phyloP scores from a whole-genome alignment of 2,888 invertebrate genomes.

The Heteromyza rotundicornis region DNA sequence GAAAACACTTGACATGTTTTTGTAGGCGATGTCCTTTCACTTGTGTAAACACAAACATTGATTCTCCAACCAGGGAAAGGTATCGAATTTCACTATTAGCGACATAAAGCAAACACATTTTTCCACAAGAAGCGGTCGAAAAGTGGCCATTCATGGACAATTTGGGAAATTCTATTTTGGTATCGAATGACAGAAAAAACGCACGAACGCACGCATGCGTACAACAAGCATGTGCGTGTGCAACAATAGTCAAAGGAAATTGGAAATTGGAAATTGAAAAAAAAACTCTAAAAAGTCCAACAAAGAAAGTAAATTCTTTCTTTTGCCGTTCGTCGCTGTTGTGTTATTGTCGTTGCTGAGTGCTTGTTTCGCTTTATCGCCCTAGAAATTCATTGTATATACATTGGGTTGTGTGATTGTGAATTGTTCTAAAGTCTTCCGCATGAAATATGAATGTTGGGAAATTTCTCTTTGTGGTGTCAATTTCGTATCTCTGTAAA shows the following conservation, averaged over 20 bases:
- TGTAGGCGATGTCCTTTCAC: conserved; percentile 24
- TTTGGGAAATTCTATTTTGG: not conserved
- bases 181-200: conserved; percentile 10
- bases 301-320: not conserved
- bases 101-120: conserved; percentile 4
- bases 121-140: not conserved
- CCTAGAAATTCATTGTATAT: not conserved
- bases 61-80: not conserved
- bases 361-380: not conserved
- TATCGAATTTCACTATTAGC: conserved; percentile 10
- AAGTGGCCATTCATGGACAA: conserved; percentile 10
- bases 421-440: not conserved
- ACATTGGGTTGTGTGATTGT: too few species aligned
- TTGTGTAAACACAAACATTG: conserved; percentile 16
- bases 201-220: not conserved
- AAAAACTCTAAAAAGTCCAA: too few species aligned
- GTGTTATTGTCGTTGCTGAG: too few species aligned
- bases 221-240: not conserved
- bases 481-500: not conserved
- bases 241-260: not conserved
- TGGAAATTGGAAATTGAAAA: not conserved
- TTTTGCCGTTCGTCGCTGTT: too few species aligned
- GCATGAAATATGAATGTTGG: not conserved
- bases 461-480: not conserved
- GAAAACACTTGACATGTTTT: conserved; percentile 38